Conservation (phyloP, 2,797 vertebrate species). For the Pseudochromis fuscus region DNA sequence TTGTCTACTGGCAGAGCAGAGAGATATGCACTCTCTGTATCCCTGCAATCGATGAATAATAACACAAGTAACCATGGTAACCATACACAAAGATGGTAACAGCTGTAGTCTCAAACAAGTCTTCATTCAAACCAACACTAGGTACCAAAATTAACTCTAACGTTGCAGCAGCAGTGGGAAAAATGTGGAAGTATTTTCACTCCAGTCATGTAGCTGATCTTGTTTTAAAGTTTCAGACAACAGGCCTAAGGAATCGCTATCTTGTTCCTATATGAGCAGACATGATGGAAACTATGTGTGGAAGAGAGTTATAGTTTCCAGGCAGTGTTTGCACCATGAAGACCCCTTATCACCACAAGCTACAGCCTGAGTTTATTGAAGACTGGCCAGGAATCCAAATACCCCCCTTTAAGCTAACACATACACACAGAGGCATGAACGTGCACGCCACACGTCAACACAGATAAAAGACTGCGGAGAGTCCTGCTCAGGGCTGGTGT, state of each 20-base stretch:
- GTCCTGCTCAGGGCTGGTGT: conserved; percentile 42
- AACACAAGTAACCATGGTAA: not conserved
- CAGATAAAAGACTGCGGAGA: conserved; percentile 67
- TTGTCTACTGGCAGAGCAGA: conserved; percentile 4
- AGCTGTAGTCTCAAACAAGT: conserved; percentile 3
- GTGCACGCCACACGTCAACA: conserved; percentile 67
- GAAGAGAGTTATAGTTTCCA: conserved; percentile 51
- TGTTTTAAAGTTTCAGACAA: conserved; percentile 4
- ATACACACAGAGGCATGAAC: conserved; percentile 34
- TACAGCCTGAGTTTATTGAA: conserved; percentile 67
- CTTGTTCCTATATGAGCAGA: conserved; percentile 19
- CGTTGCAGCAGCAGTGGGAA: too few species aligned
- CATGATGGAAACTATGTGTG: conserved; percentile 65
- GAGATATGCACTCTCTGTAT: not conserved
- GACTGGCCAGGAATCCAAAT: conserved; percentile 73
- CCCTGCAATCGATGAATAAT: not conserved
- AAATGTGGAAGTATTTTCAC: not conserved
- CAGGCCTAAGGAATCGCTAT: not conserved
- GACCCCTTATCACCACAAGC: conserved; percentile 64
- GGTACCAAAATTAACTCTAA: too few species aligned
- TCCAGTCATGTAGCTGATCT: not conserved
- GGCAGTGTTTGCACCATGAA: conserved; percentile 60
- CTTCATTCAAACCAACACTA: too few species aligned
- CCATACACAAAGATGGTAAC: not conserved
- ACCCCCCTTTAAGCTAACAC: conserved; percentile 40